Evolutionary conservation across 1,140 invertebrate genomes (phyloP).

Genomic region (Megalopta genalis): DNA sequence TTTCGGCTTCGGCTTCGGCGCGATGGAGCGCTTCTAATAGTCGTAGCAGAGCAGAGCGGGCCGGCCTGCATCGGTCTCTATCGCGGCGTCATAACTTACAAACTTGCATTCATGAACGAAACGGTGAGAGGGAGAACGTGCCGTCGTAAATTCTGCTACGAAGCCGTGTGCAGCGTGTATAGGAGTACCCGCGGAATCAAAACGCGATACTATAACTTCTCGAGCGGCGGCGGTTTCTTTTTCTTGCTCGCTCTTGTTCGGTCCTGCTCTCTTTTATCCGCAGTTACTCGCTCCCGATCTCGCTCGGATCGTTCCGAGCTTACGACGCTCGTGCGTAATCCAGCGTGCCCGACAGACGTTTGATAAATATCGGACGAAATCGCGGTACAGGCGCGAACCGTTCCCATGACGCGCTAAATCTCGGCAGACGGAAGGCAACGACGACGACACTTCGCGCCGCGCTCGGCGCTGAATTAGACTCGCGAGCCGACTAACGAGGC

Average conservation of each 20-base stretch:
- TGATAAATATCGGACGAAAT: constrained; percentile 29
- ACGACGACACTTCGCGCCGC: no score
- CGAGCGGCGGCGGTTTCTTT: not conserved
- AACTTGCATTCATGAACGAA: constrained; percentile 42
- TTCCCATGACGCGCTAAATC: constrained; percentile 38
- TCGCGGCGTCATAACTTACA: constrained; percentile 39
- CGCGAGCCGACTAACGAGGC: not conserved
- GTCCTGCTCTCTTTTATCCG: not conserved
- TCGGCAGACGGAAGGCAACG: not conserved
- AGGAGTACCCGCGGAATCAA: constrained; percentile 43
- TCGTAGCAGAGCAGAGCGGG: not conserved
- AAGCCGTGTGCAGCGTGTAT: not conserved
- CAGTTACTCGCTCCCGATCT: no score
- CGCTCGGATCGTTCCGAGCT: not conserved
- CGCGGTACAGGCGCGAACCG: constrained; percentile 29
- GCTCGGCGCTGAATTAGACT: not conserved
- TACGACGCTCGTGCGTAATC: constrained; percentile 22
- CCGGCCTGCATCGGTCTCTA: constrained; percentile 29
- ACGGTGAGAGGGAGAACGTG: constrained; percentile 33
- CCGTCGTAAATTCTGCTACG: constrained; percentile 31
- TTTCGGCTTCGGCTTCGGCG: no score
- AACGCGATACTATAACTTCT: constrained; percentile 45
- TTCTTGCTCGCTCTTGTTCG: not conserved
- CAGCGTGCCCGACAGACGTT: constrained; percentile 16
- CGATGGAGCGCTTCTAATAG: constrained; percentile 42